Base-by-base conservation (phyloP, 2,888 invertebrate genomes). In the Stenchaetothrips biformis region DNA sequence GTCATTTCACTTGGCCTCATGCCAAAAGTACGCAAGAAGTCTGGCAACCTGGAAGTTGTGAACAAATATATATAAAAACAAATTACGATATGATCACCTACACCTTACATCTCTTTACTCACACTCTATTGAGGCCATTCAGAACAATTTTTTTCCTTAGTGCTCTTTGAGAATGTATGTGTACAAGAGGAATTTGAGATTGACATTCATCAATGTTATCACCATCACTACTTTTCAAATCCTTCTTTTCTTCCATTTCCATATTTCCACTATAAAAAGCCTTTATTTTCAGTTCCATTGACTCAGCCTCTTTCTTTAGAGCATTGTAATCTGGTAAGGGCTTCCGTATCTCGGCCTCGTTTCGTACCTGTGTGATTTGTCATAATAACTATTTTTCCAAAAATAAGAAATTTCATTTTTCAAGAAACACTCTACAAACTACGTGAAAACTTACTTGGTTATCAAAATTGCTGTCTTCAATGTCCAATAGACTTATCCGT, bases 81-180 rank as follows among this genome's bases (percentile, higher is more conserved):
- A 13, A 49, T 21, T 48, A 16, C 16, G 47, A 62, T 78, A 67
- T 18, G 0, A 21, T 27, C 16, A 37, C 67, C 47, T 21, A 16
- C n/a, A 78, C 9, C 9, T 0, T 48, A 9, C 0, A 48, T 25
- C 80, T 48, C 62, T 78, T 27, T 79, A 86, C 88, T 87, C 86
- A 90, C 86, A 90, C 89, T 88, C 89, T 91, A 84, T 91, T 90
- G 77, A 94, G 86, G 84, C 91, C 91, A 82, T 91, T 91, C 81
- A 92, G 88, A 18, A 94, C 91, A 85, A 94, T 92, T 86, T 90
- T 89, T 83, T 92, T 89, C 74, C 94, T 87, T 81, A 93, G 86
- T 13, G 91, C 89, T 85, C 90, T 90, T 83, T 93, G 92, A 25
- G 92, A 90, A 85, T 90, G 90, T 82, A 88, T 88, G 84, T 94